Base-by-base conservation (phyloP, 2,888 invertebrate species). In the Tridacna crocea region DNA sequence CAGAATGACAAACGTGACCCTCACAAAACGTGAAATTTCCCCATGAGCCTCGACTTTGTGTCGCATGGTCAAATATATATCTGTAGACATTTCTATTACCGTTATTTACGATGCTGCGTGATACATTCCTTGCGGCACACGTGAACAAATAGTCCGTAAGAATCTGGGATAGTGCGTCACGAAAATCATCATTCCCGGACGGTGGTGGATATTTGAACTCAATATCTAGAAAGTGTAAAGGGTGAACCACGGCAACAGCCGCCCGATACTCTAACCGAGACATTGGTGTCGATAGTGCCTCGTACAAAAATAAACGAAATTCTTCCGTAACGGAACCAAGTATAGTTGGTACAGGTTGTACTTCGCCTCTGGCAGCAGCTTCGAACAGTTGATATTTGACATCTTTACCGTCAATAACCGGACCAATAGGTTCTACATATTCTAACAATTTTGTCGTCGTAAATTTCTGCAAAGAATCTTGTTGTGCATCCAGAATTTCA, bases 1-100 rank as follows among this genome's bases (percentile, higher is more conserved):
- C 86, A 1, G 88, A 92, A 80, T 93, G 92, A 72, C 93, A 93
- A 11, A 89, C 90, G 70, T 91, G 91, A 11, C 88, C 88, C 22
- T 91, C 79, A 68, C 93, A 93, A 48, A 87, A 89, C 8, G 84
- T 84, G 47, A 88, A 88, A 55, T 82, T 88, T 11, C 87, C 89
- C 90, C 92, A 91, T 11, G 87, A 88, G 0, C 82, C 79, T 63
- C 85, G 88, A 24, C 82, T 88, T 6, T 17, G 51, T 26, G 91
- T 86, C 0, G 91, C 87, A 74, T 89, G 90, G 80, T 92, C 90
- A 79, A 89, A 93, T 0, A 89, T 83, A 78, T 92, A 93, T 6
- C 82, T 24, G 85, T 87, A 92, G 0, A 80, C 75, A 27, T 58
- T 61, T 11, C 11, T 36, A 13, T 75, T 61, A 22, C 47, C 60